Percentiles rank a stretch among this genome's conserved stretches.
Conservation (phyloP, 1,140 invertebrate genomes). For the Fopius arisanus region DNA sequence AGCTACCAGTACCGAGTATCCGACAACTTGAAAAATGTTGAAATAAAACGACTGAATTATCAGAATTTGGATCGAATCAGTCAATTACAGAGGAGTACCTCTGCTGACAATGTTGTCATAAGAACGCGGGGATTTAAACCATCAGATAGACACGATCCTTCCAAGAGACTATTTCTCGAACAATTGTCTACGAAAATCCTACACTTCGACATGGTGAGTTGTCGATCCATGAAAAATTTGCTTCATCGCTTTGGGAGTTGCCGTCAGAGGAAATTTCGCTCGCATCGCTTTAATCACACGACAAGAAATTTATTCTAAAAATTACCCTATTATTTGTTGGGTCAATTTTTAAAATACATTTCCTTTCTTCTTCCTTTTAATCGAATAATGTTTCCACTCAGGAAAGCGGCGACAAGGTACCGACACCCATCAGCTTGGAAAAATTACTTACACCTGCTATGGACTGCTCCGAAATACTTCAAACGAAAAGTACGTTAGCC, state of each 20-base stretch:
- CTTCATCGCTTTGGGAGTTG: background rate
- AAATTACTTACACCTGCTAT: conserved; percentile 86
- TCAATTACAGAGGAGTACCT: conserved; percentile 53
- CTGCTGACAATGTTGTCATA: conserved; percentile 66
- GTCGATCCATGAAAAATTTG: background rate
- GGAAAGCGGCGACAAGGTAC: conserved; percentile 58
- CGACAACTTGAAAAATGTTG: conserved; percentile 47
- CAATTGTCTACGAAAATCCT: conserved; percentile 80
- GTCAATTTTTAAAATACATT: no score
- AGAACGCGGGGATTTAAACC: conserved; percentile 79
- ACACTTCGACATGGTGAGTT: conserved; percentile 79
- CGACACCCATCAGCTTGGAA: conserved; percentile 76
- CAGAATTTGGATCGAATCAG: conserved; percentile 27
- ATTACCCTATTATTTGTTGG: no score
- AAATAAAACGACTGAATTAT: conserved; percentile 38
- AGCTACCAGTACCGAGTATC: conserved; percentile 37
- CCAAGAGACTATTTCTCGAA: conserved; percentile 81
- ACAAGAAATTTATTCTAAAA: no score
- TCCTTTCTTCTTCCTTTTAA: no score
- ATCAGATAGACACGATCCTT: conserved; percentile 81
- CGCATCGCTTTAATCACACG: background rate
- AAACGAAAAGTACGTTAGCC: conserved; percentile 70
- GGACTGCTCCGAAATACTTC: conserved; percentile 69
- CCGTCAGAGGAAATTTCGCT: background rate
- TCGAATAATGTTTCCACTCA: conserved; percentile 31